These are phyloP conservation scores for Scytalopus superciliaris DNA, from an alignment of 2,113 vertebrate genomes.

Conservation along the genomic window DNA sequence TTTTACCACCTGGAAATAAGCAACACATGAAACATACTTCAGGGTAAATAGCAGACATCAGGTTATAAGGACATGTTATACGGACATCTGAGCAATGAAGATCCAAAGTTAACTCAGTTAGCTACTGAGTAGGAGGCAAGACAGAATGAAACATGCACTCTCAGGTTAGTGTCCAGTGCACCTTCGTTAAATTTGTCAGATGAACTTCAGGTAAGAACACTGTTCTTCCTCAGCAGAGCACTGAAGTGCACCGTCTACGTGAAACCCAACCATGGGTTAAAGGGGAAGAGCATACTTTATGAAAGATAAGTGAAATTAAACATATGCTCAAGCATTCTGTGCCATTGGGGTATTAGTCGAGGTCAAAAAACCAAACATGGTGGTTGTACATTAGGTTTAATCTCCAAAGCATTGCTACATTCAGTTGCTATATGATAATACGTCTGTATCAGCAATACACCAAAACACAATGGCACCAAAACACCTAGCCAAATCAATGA, in stretches of 20 bases:
- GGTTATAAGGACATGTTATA: too few species aligned
- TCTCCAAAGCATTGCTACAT: not conserved
- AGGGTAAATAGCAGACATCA: not conserved
- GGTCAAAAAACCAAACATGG: fast-evolving
- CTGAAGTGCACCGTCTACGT: not conserved
- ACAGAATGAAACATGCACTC: not conserved
- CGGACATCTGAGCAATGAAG: not conserved
- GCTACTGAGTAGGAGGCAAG: not conserved
- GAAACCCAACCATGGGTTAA: not conserved
- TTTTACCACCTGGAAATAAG: not conserved
- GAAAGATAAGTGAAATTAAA: not conserved
- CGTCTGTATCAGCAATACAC: not conserved
- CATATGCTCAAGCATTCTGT: not conserved
- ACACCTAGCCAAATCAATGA: not conserved
- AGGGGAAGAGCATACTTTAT: not conserved
- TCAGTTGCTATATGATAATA: not conserved
- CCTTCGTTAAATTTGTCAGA: not conserved
- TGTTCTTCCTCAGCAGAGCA: not conserved
- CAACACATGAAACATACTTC: not conserved
- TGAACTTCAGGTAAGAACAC: not conserved
- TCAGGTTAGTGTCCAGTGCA: not conserved
- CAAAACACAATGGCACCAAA: not conserved
- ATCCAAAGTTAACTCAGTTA: not conserved
- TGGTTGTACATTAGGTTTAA: not conserved
- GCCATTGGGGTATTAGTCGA: not conserved